A percentile compares a stretch with the other conserved stretches of the same genome.
Conservation (phyloP, 1,140 invertebrate genomes). For the Papilio aristodemus region DNA sequence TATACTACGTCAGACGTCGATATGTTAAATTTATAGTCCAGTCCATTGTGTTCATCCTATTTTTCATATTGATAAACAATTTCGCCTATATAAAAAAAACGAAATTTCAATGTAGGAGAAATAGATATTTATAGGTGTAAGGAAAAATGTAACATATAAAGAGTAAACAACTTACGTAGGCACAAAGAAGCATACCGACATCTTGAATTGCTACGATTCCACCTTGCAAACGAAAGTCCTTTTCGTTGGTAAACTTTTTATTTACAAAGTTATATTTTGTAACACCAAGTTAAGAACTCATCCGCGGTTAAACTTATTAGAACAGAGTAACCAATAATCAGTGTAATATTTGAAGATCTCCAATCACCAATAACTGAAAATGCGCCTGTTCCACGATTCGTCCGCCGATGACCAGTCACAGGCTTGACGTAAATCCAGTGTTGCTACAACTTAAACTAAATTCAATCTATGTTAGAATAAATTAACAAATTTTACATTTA, state of each 20-base stretch:
- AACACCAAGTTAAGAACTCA: conserved; percentile 55
- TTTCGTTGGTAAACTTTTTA: conserved; percentile 40
- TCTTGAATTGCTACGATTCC: conserved; percentile 60
- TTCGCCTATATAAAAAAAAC: not conserved
- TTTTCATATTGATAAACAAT: not conserved
- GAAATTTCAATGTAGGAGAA: conserved; percentile 3
- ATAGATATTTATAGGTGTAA: not conserved
- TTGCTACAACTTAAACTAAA: conserved; percentile 46
- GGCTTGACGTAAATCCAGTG: conserved; percentile 66
- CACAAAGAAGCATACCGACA: conserved; percentile 78
- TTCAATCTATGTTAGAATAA: conserved; percentile 12
- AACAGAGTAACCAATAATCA: conserved; percentile 79
- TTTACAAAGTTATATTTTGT: conserved; percentile 45
- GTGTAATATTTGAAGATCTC: conserved; percentile 77
- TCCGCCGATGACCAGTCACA: conserved; percentile 80
- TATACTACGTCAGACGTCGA: conserved; percentile 3
- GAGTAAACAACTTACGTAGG: conserved; percentile 70
- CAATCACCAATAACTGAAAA: conserved; percentile 80
- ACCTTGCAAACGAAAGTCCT: conserved; percentile 46
- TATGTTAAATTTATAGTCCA: not conserved
- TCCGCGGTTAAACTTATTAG: conserved; percentile 70
- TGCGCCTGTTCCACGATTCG: conserved; percentile 80
- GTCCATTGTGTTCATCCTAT: not conserved
- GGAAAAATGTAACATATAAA: conserved; percentile 30
- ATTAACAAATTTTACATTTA: too few species aligned